phyloP scores from a whole-genome alignment of 2,888 invertebrate species.

The Lasioglossum leucozonium region DNA sequence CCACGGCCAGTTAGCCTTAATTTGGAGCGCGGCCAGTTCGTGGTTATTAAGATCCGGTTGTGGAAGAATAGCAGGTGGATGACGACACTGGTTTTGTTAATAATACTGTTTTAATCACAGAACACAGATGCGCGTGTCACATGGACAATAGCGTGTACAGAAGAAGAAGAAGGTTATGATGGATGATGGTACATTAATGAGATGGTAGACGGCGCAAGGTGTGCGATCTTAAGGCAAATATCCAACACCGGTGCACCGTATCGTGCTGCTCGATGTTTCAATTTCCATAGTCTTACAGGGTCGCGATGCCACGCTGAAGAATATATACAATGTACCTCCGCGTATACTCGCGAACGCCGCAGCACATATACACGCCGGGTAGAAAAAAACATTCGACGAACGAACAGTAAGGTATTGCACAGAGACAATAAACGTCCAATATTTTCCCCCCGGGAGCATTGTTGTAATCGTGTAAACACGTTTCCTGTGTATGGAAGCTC shows the following conservation, averaged over 20 bases:
- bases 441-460: neutral
- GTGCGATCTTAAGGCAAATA: no score
- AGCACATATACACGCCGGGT: neutral
- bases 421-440: neutral
- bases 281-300: constrained; percentile 66
- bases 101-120: no score
- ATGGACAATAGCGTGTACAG: no score
- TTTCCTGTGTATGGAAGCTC: neutral
- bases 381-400: neutral
- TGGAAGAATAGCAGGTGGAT: no score
- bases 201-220: no score
- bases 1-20: constrained; percentile 63
- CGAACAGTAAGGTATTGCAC: neutral
- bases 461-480: neutral
- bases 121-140: no score
- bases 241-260: constrained; percentile 39
- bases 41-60: constrained; percentile 68
- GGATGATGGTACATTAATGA: no score
- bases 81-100: no score
- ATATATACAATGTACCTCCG: neutral
- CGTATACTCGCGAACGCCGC: neutral
- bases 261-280: constrained; percentile 62
- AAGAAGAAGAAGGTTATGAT: no score
- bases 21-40: constrained; percentile 71
- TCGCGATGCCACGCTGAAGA: neutral